Conservation (phyloP, 1,140 invertebrate genomes). For the Nasonia vitripennis region DNA sequence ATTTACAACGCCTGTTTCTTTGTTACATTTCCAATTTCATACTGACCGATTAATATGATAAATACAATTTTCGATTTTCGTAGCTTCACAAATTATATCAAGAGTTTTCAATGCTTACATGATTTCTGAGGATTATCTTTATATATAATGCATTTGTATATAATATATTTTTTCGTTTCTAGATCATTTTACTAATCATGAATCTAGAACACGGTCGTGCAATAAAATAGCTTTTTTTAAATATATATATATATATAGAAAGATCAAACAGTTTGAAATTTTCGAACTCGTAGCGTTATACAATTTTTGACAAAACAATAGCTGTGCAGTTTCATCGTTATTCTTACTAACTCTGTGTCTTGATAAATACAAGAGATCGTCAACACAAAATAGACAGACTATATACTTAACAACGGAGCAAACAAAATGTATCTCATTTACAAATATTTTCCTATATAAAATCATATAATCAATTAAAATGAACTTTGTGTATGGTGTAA, state of each 20-base stretch:
- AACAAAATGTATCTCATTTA: background rate
- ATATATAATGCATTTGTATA: conserved; percentile 15
- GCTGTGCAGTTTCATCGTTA: background rate
- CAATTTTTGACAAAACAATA: background rate
- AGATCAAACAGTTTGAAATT: background rate
- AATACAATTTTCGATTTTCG: conserved; percentile 21
- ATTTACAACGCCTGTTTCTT: conserved; percentile 46
- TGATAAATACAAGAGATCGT: background rate
- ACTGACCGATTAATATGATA: conserved; percentile 17
- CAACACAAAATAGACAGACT: background rate
- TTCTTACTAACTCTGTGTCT: background rate
- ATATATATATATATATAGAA: conserved; percentile 1
- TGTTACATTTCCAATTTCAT: conserved; percentile 43
- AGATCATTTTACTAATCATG: conserved; percentile 14
- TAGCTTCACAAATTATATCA: background rate
- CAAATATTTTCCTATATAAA: background rate
- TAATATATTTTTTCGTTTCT: conserved; percentile 12
- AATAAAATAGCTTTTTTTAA: conserved; percentile 33
- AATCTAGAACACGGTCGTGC: conserved; percentile 16
- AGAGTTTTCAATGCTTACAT: conserved; percentile 27
- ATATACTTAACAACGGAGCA: background rate
- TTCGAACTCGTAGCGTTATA: conserved; percentile 4
- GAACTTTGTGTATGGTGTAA: background rate
- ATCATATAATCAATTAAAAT: background rate
- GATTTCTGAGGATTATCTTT: background rate